A percentile compares a stretch with the other conserved stretches of the same genome.
Conservation (phyloP, 2,888 invertebrate genomes). For the Dysmachus trigonus region DNA sequence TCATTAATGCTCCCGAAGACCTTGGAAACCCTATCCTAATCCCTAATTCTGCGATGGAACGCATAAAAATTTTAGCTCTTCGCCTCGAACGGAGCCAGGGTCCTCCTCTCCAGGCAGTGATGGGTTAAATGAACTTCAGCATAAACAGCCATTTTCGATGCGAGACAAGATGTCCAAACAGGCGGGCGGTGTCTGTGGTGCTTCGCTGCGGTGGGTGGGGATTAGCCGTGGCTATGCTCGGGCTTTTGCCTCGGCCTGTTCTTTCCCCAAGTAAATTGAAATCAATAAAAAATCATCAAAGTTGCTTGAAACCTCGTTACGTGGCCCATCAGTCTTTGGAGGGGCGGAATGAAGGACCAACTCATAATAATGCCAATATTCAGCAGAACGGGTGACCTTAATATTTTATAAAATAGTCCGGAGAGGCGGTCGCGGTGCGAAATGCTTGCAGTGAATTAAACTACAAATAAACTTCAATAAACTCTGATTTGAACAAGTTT, state of each 20-base stretch:
- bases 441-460: conserved; percentile 24
- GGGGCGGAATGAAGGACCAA: not conserved
- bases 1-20: not conserved
- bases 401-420: not conserved
- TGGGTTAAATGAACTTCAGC: not conserved
- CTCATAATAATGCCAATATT: not conserved
- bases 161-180: not conserved
- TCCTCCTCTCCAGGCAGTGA: not conserved
- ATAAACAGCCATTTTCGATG: not conserved
- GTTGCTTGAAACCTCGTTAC: not conserved
- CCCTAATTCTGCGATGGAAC: not conserved
- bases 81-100: not conserved
- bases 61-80: not conserved
- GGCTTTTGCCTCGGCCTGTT: not conserved
- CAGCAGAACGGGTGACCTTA: not conserved
- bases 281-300: not conserved
- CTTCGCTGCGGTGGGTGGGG: not conserved
- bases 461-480: conserved; percentile 31
- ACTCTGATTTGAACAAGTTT: conserved; percentile 33
- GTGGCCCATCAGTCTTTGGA: not conserved
- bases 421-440: not conserved
- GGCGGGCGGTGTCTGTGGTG: not conserved
- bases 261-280: not conserved
- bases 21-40: not conserved
- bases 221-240: not conserved